Conservation (phyloP, 2,113 vertebrate species). For the Petromus typicus region DNA sequence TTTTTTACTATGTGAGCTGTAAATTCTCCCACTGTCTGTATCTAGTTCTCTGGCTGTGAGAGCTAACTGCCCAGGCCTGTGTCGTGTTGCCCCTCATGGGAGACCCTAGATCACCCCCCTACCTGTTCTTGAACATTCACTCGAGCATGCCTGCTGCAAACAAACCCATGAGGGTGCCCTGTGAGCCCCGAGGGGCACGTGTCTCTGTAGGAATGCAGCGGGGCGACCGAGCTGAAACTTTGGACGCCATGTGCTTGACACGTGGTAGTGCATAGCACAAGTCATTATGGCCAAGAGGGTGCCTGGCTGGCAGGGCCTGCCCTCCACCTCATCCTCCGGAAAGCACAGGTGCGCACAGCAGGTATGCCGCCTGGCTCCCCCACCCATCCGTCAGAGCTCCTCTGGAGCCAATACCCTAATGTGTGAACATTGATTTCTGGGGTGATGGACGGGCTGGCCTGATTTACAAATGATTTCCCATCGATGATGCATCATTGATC, state of each 20-base stretch:
- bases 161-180: not conserved
- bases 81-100: fast-evolving
- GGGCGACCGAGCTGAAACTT: not conserved
- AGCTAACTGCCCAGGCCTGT: fast-evolving
- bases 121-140: not conserved
- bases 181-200: not conserved
- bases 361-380: constrained; percentile 77
- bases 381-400: constrained; percentile 87
- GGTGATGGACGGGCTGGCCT: constrained; percentile 84
- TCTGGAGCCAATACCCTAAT: constrained; percentile 94
- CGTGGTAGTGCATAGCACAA: not conserved
- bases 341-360: constrained; percentile 66
- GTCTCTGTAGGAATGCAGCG: not conserved
- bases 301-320: not conserved
- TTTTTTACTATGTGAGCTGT: too few relatives aligned
- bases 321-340: constrained; percentile 44
- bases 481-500: constrained; percentile 93
- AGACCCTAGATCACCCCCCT: not conserved
- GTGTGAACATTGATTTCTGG: constrained; percentile 98
- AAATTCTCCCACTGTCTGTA: not conserved
- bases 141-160: not conserved
- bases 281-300: not conserved
- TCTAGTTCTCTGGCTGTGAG: not conserved
- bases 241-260: not conserved
- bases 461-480: constrained; percentile 94